Conservation (phyloP, 2,888 invertebrate genomes). For the Trachelus troglodyta region DNA sequence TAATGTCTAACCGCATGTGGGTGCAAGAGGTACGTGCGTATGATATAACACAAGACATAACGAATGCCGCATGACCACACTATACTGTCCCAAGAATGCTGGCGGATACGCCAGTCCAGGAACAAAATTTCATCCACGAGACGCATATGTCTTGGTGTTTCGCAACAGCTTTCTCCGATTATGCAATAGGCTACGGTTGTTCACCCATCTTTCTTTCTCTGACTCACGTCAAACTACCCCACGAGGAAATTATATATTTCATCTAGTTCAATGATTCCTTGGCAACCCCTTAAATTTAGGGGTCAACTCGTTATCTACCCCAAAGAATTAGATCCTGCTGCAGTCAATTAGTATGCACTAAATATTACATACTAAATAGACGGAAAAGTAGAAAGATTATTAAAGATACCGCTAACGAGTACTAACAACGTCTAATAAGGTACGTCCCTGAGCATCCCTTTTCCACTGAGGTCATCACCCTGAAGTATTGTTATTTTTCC, state of each 20-base stretch:
- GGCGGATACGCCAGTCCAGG: conserved; percentile 1
- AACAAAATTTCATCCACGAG: background rate
- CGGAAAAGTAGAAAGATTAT: background rate
- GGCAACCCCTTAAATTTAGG: no score
- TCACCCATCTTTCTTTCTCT: conserved; percentile 48
- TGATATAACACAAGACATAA: conserved; percentile 35
- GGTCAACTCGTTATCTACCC: background rate
- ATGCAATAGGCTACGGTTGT: conserved; percentile 42
- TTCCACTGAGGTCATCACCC: background rate
- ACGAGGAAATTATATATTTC: background rate
- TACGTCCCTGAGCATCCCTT: background rate
- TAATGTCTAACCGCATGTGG: background rate
- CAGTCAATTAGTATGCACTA: background rate
- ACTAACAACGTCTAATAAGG: background rate
- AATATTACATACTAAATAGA: background rate
- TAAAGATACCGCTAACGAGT: background rate
- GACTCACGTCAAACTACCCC: background rate
- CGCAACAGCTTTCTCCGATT: conserved; percentile 58
- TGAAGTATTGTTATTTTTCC: background rate
- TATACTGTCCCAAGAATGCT: background rate
- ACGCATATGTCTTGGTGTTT: conserved; percentile 33
- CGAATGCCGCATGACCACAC: conserved; percentile 21
- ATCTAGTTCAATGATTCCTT: background rate
- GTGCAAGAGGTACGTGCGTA: background rate
- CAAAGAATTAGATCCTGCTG: background rate